Conservation (phyloP, 35 echinoderm and acorn worm species). For the Chiridota heheva region DNA sequence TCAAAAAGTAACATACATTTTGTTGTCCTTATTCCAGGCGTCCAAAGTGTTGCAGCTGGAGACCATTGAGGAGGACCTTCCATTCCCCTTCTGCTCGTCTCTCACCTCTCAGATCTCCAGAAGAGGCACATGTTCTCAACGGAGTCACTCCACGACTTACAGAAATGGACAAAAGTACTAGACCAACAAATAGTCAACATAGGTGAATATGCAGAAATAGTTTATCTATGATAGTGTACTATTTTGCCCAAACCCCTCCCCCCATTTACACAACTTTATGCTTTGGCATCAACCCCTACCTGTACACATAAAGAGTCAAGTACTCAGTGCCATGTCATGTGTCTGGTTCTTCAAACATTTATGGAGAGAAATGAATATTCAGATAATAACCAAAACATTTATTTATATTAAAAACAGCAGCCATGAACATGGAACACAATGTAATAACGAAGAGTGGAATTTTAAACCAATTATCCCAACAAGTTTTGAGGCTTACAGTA, state of each 20-base stretch:
- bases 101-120: constrained; percentile 20
- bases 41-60: too few relatives aligned
- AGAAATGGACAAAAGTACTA: constrained; percentile 48
- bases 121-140: constrained; percentile 42
- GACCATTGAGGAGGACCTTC: too few relatives aligned
- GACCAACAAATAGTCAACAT: constrained; percentile 60
- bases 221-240: neutral
- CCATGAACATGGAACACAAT: too few relatives aligned
- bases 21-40: too few relatives aligned
- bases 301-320: neutral
- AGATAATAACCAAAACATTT: too few relatives aligned
- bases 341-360: neutral
- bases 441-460: too few relatives aligned
- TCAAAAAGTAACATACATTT: too few relatives aligned
- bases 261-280: neutral
- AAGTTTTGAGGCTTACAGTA: too few relatives aligned
- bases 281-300: neutral
- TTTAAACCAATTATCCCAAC: too few relatives aligned
- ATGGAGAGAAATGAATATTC: neutral
- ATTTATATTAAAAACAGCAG: too few relatives aligned
- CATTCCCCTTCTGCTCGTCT: constrained; percentile 29
- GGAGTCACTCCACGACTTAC: constrained; percentile 42
- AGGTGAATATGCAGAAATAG: constrained; percentile 23
- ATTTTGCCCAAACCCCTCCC: neutral
- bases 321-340: neutral